These are phyloP conservation scores for Lagocephalus sceleratus DNA, from an alignment of 2,797 vertebrate species.

Conservation along the genomic window DNA sequence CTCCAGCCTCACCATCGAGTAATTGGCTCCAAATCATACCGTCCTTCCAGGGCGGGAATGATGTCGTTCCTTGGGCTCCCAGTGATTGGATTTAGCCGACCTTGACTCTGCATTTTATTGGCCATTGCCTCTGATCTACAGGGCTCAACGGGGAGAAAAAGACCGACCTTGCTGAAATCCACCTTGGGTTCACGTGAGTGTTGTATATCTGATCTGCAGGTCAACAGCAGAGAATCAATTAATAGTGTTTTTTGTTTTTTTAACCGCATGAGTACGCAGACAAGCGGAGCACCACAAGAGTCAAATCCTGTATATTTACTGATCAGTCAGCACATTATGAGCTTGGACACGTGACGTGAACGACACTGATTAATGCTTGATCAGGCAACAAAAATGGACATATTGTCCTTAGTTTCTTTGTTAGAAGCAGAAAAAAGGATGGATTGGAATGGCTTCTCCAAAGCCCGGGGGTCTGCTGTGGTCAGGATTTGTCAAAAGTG, in stretches of 20 bases:
- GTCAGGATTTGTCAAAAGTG: no score
- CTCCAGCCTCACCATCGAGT: slow-evolving; percentile 50
- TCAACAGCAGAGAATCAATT: slow-evolving; percentile 27
- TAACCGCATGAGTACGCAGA: slow-evolving; percentile 25
- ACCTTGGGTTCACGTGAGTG: slow-evolving; percentile 23
- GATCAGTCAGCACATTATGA: no score
- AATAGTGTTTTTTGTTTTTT: slow-evolving; percentile 19
- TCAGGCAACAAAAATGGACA: no score
- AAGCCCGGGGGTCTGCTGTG: no score
- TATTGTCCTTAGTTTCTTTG: no score
- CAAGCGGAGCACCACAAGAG: neutral
- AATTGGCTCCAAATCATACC: slow-evolving; percentile 76
- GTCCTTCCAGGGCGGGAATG: slow-evolving; percentile 44
- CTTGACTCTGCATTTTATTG: slow-evolving; percentile 67
- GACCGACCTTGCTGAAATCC: slow-evolving; percentile 63
- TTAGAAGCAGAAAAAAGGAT: no score
- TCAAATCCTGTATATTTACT: neutral
- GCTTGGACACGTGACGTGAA: no score
- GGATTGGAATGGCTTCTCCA: no score
- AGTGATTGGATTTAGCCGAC: slow-evolving; percentile 64
- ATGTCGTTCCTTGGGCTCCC: slow-evolving; percentile 56
- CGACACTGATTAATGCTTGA: no score
- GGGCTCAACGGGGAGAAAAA: slow-evolving; percentile 61
- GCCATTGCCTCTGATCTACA: slow-evolving; percentile 51
- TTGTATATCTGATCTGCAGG: slow-evolving; percentile 26